phyloP scores from a whole-genome alignment of 2,888 invertebrate species.

The Latheticus oryzae region DNA sequence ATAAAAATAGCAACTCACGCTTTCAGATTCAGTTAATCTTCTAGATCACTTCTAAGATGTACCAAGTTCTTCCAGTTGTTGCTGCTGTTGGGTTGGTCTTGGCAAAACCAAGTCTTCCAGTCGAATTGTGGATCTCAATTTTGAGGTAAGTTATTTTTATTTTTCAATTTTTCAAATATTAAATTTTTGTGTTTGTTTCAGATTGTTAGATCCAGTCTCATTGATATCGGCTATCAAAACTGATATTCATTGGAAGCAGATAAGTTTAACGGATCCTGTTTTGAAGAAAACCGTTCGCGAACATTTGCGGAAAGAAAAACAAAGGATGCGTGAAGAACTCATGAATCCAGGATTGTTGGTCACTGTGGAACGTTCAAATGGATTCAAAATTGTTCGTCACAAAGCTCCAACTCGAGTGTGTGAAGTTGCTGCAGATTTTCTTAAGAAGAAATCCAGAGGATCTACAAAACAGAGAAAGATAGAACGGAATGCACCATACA shows the following conservation, averaged over 20 bases:
- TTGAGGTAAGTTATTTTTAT: constrained; percentile 1
- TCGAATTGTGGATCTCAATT: constrained; percentile 2
- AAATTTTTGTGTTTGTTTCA: constrained; percentile 6
- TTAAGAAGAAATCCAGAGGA: no score
- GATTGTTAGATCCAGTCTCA: constrained; percentile 1
- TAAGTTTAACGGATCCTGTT: background rate
- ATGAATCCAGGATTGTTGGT: background rate
- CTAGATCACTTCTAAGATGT: constrained; percentile 9
- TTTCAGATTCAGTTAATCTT: no score
- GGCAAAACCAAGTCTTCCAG: background rate
- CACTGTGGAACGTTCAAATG: background rate
- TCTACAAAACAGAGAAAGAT: no score
- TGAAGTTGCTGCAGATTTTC: no score
- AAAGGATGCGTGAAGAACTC: background rate
- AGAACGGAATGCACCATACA: no score
- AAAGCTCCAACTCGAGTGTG: constrained; percentile 5
- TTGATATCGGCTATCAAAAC: background rate
- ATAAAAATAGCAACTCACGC: no score
- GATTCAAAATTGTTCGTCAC: background rate
- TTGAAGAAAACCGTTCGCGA: background rate
- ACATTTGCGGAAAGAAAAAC: background rate
- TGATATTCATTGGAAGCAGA: background rate
- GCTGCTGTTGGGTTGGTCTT: background rate
- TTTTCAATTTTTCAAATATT: no score
- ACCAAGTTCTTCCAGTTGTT: constrained; percentile 1